A percentile compares a stretch with the other conserved stretches of the same genome.
Conservation (phyloP, 2,888 invertebrate species). For the Lochmaea capreae region DNA sequence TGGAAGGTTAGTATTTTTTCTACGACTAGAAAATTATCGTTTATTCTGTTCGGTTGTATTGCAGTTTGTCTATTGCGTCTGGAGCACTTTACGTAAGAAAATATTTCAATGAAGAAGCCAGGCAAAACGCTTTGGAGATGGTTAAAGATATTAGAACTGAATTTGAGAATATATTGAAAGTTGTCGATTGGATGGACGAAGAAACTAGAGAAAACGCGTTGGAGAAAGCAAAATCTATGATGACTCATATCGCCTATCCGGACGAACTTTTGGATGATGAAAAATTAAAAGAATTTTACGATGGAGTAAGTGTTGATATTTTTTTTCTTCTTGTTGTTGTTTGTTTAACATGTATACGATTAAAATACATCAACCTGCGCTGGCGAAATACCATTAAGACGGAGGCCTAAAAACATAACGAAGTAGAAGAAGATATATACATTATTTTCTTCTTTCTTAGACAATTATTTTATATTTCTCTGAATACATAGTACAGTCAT, state of each 20-base stretch:
- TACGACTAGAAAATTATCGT: too few species aligned
- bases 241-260: constrained; percentile 92
- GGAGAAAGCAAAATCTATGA: constrained; percentile 85
- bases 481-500: too few species aligned
- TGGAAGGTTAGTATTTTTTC: constrained; percentile 70
- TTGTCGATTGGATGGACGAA: constrained; percentile 94
- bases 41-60: neutral
- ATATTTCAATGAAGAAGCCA: constrained; percentile 88
- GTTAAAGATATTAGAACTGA: constrained; percentile 85
- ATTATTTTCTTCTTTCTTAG: too few species aligned
- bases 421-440: too few species aligned
- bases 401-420: too few species aligned
- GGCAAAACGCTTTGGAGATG: constrained; percentile 87
- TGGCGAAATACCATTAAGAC: too few species aligned
- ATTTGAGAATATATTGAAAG: constrained; percentile 82
- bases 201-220: constrained; percentile 80
- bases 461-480: too few species aligned
- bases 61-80: constrained; percentile 78
- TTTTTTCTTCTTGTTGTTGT: too few species aligned
- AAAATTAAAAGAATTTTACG: constrained; percentile 84
- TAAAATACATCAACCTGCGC: too few species aligned
- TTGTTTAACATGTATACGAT: too few species aligned
- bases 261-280: constrained; percentile 86
- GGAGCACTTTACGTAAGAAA: constrained; percentile 89
- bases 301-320: constrained; percentile 68